Evolutionary conservation across 2,888 invertebrate species (phyloP).

Genomic region (Eueremaeus valkanovi): DNA sequence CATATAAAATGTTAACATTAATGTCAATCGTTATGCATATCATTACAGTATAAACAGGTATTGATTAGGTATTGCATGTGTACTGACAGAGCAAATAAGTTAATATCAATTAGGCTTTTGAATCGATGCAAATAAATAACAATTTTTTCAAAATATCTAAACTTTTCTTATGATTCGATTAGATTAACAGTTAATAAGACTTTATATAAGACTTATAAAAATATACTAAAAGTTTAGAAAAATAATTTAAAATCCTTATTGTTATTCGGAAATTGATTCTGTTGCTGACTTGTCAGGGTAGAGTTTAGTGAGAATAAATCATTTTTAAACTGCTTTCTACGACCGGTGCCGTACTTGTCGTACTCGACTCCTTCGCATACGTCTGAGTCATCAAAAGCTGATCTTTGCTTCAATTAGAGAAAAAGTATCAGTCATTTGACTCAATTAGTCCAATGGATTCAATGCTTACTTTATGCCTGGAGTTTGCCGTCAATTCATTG

Average conservation of each 20-base stretch:
- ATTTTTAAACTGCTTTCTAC: slow-evolving; percentile 13
- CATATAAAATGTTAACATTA: too few relatives aligned
- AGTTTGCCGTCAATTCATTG: not conserved
- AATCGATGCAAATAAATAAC: too few relatives aligned
- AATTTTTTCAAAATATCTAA: too few relatives aligned
- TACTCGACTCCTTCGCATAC: not conserved
- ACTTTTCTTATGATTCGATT: too few relatives aligned
- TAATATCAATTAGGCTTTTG: too few relatives aligned
- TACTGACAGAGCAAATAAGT: too few relatives aligned
- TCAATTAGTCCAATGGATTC: not conserved
- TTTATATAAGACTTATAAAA: too few relatives aligned
- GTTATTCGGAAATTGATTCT: not conserved
- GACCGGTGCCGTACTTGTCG: not conserved
- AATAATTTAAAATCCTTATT: not conserved
- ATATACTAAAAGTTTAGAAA: not conserved
- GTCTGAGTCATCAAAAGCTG: not conserved
- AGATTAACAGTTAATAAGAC: too few relatives aligned
- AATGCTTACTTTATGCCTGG: not conserved
- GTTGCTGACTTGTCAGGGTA: not conserved
- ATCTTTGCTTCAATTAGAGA: not conserved
- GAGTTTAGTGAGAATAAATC: slow-evolving; percentile 21
- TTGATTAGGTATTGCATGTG: too few relatives aligned
- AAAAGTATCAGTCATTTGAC: not conserved
- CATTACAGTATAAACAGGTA: too few relatives aligned
- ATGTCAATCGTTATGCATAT: too few relatives aligned